Percentiles rank a stretch among this genome's conserved stretches.
phyloP scores from a whole-genome alignment of 2,113 vertebrate species.

The Indicator indicator region DNA sequence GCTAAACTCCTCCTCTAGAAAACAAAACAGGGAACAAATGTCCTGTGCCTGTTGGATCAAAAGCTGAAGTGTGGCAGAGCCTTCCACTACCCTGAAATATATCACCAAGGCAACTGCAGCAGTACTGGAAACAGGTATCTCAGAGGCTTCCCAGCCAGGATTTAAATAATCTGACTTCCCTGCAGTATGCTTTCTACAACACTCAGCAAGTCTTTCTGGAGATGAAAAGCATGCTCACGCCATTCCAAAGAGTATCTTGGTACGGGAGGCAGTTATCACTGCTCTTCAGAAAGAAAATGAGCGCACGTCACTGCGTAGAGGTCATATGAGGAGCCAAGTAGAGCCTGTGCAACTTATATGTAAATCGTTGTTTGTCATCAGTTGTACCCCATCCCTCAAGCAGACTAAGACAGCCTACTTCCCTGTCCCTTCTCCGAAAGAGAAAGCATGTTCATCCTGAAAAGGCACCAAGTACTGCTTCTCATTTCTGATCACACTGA shows the following conservation, averaged over 20 bases:
- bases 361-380: not conserved
- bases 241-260: not conserved
- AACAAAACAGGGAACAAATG: constrained; percentile 61
- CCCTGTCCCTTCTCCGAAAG: not conserved
- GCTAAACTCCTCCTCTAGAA: constrained; percentile 55
- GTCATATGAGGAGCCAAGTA: rapidly evolving
- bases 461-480: not conserved
- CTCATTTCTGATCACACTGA: not conserved
- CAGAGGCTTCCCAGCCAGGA: not conserved
- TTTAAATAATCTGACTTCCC: constrained; percentile 39
- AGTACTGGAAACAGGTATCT: constrained; percentile 22
- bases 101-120: constrained; percentile 28
- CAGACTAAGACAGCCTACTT: not conserved
- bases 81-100: constrained; percentile 45
- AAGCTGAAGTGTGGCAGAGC: constrained; percentile 43
- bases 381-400: not conserved
- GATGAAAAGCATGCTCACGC: constrained; percentile 38
- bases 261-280: not conserved
- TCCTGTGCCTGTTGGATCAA: constrained; percentile 29
- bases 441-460: not conserved
- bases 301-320: not conserved
- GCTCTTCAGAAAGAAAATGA: constrained; percentile 25
- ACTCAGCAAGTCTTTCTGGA: constrained; percentile 33
- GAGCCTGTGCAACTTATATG: not conserved
- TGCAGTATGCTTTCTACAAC: constrained; percentile 1